Evolutionary conservation across 1,140 invertebrate genomes (phyloP).

Genomic region (Acyrthosiphon pisum): DNA sequence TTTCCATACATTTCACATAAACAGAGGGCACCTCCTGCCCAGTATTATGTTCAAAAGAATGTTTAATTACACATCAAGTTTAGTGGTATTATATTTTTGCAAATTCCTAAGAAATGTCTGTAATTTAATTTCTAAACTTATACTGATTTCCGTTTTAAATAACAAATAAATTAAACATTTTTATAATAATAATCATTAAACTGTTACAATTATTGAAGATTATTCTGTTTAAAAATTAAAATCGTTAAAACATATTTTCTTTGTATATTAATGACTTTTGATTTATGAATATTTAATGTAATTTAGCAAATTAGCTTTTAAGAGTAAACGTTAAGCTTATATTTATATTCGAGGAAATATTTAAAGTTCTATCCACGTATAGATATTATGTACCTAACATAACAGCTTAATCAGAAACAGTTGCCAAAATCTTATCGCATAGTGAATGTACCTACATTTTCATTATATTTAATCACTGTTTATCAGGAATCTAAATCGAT

Average conservation of each 20-base stretch:
- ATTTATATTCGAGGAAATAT: neutral
- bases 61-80: neutral
- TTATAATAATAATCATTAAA: too few relatives aligned
- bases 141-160: neutral
- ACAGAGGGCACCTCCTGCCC: neutral
- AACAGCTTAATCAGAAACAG: neutral
- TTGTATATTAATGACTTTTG: too few relatives aligned
- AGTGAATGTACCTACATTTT: neutral
- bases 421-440: constrained; percentile 19
- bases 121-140: neutral
- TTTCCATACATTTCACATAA: neutral
- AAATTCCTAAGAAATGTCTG: neutral
- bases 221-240: neutral
- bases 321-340: neutral
- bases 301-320: neutral
- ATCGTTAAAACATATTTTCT: neutral
- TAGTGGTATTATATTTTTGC: neutral
- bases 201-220: too few relatives aligned
- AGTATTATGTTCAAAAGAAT: neutral
- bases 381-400: neutral
- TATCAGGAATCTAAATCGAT: neutral
- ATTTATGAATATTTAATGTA: neutral
- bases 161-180: too few relatives aligned
- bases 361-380: neutral
- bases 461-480: neutral